phyloP scores from a whole-genome alignment of 2,888 invertebrate genomes.

The Matsumyia berberina region DNA sequence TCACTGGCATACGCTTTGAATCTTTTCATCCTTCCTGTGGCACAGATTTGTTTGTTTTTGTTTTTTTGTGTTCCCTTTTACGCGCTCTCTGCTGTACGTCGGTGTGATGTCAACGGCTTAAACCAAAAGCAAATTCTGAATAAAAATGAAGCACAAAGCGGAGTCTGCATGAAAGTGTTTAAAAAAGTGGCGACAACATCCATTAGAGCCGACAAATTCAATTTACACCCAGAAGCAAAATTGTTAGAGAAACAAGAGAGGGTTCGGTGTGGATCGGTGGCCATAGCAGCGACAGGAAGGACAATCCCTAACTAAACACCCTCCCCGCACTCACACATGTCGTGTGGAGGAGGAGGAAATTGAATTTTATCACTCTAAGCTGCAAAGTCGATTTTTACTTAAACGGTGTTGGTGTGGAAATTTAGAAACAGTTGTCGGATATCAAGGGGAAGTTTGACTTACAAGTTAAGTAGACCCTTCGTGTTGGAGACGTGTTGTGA shows the following conservation, averaged over 20 bases:
- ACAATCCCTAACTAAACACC: too few relatives aligned
- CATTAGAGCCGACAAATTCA: slow-evolving; percentile 72
- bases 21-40: slow-evolving; percentile 1
- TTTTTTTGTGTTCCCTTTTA: not conserved
- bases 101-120: slow-evolving; percentile 11
- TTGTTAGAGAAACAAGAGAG: not conserved
- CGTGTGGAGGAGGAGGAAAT: too few relatives aligned
- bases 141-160: slow-evolving; percentile 55
- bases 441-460: too few relatives aligned
- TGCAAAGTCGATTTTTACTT: too few relatives aligned
- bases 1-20: slow-evolving; percentile 33
- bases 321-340: not conserved
- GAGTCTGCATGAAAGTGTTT: slow-evolving; percentile 40
- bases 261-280: too few relatives aligned
- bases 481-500: too few relatives aligned
- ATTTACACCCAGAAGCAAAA: slow-evolving; percentile 52
- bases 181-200: slow-evolving; percentile 58
- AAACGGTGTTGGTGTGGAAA: too few relatives aligned
- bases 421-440: too few relatives aligned
- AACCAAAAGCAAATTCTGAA: slow-evolving; percentile 40
- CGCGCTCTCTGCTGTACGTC: not conserved
- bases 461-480: too few relatives aligned
- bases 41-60: not conserved
- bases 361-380: too few relatives aligned
- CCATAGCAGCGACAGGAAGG: too few relatives aligned